phyloP scores from a whole-genome alignment of 2,888 invertebrate genomes.

The Petrolisthes manimaculis region DNA sequence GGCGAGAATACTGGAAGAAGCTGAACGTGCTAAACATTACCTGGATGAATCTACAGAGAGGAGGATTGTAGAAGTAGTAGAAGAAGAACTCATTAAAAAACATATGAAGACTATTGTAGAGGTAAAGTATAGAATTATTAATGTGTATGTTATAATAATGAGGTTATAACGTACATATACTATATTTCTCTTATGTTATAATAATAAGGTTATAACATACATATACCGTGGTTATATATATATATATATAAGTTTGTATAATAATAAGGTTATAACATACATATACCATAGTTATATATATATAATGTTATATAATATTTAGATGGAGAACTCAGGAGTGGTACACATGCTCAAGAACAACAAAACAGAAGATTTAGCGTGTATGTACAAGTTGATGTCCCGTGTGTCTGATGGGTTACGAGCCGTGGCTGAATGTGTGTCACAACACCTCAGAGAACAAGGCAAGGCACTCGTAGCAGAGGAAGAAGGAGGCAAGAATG shows the following conservation, averaged over 20 bases:
- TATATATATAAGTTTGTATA: no score
- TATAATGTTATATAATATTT: slow-evolving; percentile 51
- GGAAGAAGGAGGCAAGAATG: slow-evolving; percentile 87
- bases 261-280: no score
- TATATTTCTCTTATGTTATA: neutral
- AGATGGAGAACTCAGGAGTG: slow-evolving; percentile 99
- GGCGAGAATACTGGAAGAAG: slow-evolving; percentile 95
- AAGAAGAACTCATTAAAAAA: slow-evolving; percentile 96
- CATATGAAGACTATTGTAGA: slow-evolving; percentile 98
- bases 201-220: neutral
- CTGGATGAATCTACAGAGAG: slow-evolving; percentile 97
- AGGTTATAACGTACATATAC: neutral
- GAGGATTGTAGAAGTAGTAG: slow-evolving; percentile 94
- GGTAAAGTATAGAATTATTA: slow-evolving; percentile 32
- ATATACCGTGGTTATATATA: no score
- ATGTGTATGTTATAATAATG: neutral
- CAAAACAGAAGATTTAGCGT: slow-evolving; percentile 94
- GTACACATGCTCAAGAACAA: slow-evolving; percentile 90
- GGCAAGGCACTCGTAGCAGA: slow-evolving; percentile 96
- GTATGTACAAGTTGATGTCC: slow-evolving; percentile 97
- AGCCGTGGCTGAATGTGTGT: slow-evolving; percentile 96
- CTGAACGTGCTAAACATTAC: slow-evolving; percentile 96
- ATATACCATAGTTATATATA: neutral
- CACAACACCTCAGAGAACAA: slow-evolving; percentile 93
- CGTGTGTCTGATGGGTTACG: slow-evolving; percentile 92